These are phyloP conservation scores for Emys orbicularis DNA, from an alignment of 2,797 vertebrate genomes.

Conservation along the genomic window DNA sequence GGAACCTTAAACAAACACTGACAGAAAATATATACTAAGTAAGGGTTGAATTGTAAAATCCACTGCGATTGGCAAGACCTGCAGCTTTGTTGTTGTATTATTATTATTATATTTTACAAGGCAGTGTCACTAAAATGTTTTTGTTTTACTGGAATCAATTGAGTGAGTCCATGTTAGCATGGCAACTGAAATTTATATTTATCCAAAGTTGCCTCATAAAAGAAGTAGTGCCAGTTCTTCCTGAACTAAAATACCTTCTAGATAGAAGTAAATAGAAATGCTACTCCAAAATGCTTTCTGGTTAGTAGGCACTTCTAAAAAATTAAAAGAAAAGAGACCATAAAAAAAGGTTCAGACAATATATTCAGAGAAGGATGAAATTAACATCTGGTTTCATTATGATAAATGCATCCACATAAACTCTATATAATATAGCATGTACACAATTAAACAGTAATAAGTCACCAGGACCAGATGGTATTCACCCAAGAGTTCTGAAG, in stretches of 20 bases:
- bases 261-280: neutral
- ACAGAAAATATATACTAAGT: neutral
- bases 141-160: slow-evolving; percentile 18
- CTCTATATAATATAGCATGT: neutral
- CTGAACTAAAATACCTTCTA: neutral
- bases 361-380: neutral
- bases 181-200: slow-evolving; percentile 49
- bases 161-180: slow-evolving; percentile 54
- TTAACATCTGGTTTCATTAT: neutral
- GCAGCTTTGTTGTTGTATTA: neutral
- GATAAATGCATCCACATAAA: neutral
- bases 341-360: neutral
- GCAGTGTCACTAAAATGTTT: neutral
- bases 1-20: neutral
- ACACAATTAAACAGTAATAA: neutral
- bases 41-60: neutral
- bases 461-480: no score
- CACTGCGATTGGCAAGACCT: neutral
- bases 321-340: neutral
- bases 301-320: neutral
- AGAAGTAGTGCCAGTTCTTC: neutral
- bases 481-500: no score
- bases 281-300: neutral
- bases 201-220: neutral
- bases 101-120: neutral